A percentile compares a stretch with the other conserved stretches of the same genome.
These are phyloP conservation scores for Andricus quercusramuli DNA, from an alignment of 2,888 invertebrate species.

Conservation along the genomic window DNA sequence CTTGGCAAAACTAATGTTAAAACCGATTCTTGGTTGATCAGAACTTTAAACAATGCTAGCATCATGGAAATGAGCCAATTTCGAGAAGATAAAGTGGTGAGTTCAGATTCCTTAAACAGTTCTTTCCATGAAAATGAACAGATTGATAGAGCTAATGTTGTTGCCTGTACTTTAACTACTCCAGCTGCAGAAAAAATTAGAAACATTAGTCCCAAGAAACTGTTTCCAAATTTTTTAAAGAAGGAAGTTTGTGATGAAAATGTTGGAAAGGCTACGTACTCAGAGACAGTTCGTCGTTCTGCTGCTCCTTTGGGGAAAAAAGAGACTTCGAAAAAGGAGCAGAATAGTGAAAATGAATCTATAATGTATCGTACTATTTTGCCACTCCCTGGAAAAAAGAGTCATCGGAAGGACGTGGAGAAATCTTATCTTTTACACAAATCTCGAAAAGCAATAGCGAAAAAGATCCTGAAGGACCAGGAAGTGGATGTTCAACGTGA, in stretches of 20 bases:
- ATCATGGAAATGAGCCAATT: constrained; percentile 57
- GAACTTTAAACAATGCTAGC: constrained; percentile 69
- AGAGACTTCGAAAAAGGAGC: constrained; percentile 52
- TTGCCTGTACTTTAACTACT: constrained; percentile 40
- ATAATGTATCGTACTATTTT: constrained; percentile 46
- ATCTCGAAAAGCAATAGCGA: constrained; percentile 56
- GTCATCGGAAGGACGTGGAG: constrained; percentile 61
- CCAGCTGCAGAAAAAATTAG: neutral
- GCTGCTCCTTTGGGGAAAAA: constrained; percentile 54
- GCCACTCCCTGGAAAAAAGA: constrained; percentile 59
- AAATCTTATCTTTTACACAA: constrained; percentile 60
- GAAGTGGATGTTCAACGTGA: neutral
- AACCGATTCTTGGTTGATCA: constrained; percentile 73
- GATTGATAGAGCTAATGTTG: constrained; percentile 46
- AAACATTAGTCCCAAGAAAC: neutral
- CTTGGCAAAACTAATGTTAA: constrained; percentile 66
- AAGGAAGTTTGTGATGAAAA: neutral
- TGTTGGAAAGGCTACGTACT: constrained; percentile 69
- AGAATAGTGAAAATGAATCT: neutral
- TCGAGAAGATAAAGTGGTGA: constrained; percentile 53
- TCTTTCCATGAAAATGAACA: constrained; percentile 60
- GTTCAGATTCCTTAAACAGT: constrained; percentile 62
- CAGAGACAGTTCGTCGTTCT: constrained; percentile 69
- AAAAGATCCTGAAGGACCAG: constrained; percentile 46
- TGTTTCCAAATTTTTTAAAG: constrained; percentile 8